Evolutionary conservation across 2,113 vertebrate species (phyloP).

Genomic region (Pelusios castaneus): DNA sequence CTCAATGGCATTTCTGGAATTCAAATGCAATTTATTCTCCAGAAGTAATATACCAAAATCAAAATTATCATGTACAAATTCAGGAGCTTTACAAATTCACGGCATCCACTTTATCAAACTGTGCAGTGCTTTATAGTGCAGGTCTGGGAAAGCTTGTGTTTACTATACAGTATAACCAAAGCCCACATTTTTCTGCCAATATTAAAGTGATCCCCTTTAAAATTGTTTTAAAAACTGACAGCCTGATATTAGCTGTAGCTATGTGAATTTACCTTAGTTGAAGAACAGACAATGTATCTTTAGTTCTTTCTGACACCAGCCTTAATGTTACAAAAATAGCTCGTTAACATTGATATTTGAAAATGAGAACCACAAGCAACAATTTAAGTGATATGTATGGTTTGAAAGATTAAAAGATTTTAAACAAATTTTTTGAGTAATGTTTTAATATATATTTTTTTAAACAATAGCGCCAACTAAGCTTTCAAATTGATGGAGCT

Average conservation of each 20-base stretch:
- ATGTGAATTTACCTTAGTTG: not conserved
- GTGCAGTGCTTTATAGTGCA: too few relatives aligned
- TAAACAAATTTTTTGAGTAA: not conserved
- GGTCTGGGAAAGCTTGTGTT: too few relatives aligned
- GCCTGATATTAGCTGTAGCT: not conserved
- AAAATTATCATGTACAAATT: too few relatives aligned
- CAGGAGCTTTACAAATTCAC: too few relatives aligned
- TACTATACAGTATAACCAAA: too few relatives aligned
- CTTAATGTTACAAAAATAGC: not conserved
- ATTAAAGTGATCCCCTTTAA: too few relatives aligned
- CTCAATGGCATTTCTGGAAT: not conserved
- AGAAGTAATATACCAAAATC: too few relatives aligned
- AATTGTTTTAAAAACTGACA: too few relatives aligned
- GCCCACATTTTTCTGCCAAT: too few relatives aligned
- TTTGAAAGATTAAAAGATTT: not conserved
- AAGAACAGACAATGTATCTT: not conserved
- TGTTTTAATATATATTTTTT: not conserved
- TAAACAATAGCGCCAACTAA: not conserved
- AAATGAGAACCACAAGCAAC: not conserved
- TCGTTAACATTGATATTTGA: not conserved
- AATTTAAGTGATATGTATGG: not conserved
- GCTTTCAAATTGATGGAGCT: constrained; percentile 27
- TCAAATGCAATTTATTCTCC: too few relatives aligned
- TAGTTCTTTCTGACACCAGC: not conserved
- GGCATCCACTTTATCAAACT: too few relatives aligned